Percentiles rank a stretch among this genome's conserved stretches.
phyloP scores from a whole-genome alignment of 2,113 vertebrate species.

The Dolichotis patagonum region DNA sequence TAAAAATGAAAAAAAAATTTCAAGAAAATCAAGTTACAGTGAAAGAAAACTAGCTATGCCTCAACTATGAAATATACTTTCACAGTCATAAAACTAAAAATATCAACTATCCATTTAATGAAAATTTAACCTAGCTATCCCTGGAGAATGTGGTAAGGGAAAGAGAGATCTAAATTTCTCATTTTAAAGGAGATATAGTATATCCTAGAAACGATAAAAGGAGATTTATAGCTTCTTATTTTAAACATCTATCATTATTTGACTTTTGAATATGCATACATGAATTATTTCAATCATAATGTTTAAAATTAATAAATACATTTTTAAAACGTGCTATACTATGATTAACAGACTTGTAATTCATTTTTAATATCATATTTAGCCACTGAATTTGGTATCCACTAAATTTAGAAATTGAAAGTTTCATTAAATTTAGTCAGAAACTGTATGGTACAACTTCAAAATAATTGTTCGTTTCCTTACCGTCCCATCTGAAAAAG shows the following conservation, averaged over 20 bases:
- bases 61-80: background rate
- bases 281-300: background rate
- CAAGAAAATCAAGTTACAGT: background rate
- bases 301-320: background rate
- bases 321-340: background rate
- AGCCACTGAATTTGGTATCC: background rate
- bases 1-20: background rate
- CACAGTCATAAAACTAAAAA: background rate
- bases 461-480: background rate
- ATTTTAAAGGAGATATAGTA: background rate
- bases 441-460: background rate
- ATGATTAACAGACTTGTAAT: background rate
- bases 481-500: background rate
- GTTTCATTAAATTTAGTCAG: background rate
- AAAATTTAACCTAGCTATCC: background rate
- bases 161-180: background rate
- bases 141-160: background rate
- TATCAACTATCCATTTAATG: background rate
- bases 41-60: background rate
- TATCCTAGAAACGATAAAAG: background rate
- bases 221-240: background rate
- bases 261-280: background rate
- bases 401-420: conserved; percentile 44
- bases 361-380: conserved; percentile 4
- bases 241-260: background rate